A percentile compares a stretch with the other conserved stretches of the same genome.
Conservation (phyloP, 1,140 invertebrate genomes). For the Charaxes varanes region DNA sequence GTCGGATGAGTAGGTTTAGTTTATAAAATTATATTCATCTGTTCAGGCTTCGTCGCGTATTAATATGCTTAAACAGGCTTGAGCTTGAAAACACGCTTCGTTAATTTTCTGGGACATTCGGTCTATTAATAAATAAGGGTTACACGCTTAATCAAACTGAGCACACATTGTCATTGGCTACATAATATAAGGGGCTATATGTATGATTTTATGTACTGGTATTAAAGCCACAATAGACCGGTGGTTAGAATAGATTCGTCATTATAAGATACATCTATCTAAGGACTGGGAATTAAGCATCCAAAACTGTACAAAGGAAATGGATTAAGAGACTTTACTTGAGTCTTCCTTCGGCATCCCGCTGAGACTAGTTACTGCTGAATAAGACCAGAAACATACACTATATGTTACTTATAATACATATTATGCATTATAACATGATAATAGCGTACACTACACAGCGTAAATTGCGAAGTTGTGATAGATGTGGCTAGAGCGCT, state of each 20-base stretch:
- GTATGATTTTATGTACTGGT: neutral
- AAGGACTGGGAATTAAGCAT: no score
- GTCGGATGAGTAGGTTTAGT: constrained; percentile 9
- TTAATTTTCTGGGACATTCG: constrained; percentile 64
- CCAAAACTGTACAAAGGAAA: no score
- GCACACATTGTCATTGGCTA: constrained; percentile 3
- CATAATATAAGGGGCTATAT: constrained; percentile 1
- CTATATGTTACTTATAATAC: no score
- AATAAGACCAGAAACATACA: no score
- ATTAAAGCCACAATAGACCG: neutral
- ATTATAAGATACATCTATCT: no score
- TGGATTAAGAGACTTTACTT: no score
- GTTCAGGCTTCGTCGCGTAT: constrained; percentile 48
- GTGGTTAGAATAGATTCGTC: neutral
- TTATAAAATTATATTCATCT: constrained; percentile 14
- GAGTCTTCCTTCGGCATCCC: no score
- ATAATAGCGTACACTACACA: no score
- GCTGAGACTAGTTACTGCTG: no score
- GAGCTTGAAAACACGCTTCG: constrained; percentile 55
- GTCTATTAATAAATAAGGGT: constrained; percentile 63
- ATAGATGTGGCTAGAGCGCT: no score
- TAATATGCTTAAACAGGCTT: constrained; percentile 51
- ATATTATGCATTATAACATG: no score
- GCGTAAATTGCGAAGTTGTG: no score
- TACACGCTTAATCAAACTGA: constrained; percentile 53